These are phyloP conservation scores for Pterocles orientalis DNA, from an alignment of 2,113 vertebrate genomes.

Conservation along the genomic window DNA sequence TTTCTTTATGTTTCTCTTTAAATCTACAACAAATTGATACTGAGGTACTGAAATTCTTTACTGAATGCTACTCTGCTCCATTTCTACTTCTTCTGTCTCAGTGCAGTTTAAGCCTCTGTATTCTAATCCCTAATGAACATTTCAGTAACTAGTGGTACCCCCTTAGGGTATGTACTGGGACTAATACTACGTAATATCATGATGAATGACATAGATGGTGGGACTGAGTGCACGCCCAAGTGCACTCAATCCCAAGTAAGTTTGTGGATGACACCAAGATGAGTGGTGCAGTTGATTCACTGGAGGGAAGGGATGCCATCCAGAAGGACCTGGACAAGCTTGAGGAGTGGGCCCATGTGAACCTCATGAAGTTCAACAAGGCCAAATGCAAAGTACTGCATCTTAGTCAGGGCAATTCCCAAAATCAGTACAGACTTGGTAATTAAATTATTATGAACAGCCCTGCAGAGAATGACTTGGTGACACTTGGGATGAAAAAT, in stretches of 20 bases:
- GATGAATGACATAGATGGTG: neutral
- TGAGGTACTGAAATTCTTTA: neutral
- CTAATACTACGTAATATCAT: neutral
- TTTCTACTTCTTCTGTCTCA: neutral
- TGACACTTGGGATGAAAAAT: neutral
- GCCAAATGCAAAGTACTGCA: neutral
- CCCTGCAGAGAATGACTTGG: neutral
- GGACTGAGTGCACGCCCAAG: neutral
- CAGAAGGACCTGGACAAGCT: neutral
- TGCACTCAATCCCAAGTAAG: neutral
- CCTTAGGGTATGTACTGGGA: neutral
- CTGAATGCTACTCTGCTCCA: neutral
- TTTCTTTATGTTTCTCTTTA: neutral
- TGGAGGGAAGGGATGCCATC: neutral
- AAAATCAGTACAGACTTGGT: neutral
- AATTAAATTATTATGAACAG: neutral
- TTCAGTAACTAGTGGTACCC: neutral
- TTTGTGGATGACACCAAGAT: neutral
- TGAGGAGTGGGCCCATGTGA: neutral
- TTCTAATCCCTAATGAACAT: neutral
- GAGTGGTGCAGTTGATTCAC: neutral
- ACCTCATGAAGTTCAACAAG: neutral
- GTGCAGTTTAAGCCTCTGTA: neutral
- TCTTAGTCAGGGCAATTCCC: neutral
- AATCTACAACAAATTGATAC: neutral